phyloP scores from a whole-genome alignment of 1,140 invertebrate genomes.

The Cydia splendana region DNA sequence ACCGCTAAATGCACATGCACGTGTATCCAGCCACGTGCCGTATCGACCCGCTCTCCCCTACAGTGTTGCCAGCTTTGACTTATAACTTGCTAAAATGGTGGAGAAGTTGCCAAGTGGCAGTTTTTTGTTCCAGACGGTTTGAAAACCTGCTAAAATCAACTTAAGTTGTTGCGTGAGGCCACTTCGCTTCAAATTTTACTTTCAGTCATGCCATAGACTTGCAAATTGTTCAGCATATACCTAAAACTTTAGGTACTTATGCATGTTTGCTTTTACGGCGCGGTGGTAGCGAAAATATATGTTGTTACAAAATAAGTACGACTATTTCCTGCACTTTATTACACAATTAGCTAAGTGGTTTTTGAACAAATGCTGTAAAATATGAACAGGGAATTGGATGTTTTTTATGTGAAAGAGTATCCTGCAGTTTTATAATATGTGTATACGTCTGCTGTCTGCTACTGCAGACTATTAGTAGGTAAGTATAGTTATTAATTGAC shows the following conservation, averaged over 20 bases:
- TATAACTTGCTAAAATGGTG: too few species aligned
- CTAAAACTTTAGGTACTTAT: too few species aligned
- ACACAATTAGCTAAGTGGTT: background rate
- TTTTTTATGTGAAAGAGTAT: background rate
- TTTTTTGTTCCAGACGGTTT: too few species aligned
- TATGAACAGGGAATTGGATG: background rate
- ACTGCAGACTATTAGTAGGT: background rate
- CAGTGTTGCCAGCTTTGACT: too few species aligned
- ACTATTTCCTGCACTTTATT: background rate
- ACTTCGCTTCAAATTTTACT: too few species aligned
- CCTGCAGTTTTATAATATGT: too few species aligned
- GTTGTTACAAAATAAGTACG: background rate
- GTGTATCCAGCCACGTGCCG: conserved; percentile 8
- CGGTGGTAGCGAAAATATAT: background rate
- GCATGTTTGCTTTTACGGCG: background rate
- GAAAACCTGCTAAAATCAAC: too few species aligned
- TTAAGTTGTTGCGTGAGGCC: too few species aligned
- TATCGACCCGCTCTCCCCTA: background rate
- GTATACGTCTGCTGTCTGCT: background rate
- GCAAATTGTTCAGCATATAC: background rate
- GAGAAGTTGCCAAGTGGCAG: too few species aligned
- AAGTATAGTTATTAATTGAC: too few species aligned
- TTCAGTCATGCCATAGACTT: background rate
- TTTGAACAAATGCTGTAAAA: background rate
- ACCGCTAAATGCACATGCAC: conserved; percentile 18